Percentiles rank a stretch among this genome's conserved stretches.
These are phyloP conservation scores for Hucho hucho DNA, from an alignment of 2,113 vertebrate genomes.

Conservation along the genomic window DNA sequence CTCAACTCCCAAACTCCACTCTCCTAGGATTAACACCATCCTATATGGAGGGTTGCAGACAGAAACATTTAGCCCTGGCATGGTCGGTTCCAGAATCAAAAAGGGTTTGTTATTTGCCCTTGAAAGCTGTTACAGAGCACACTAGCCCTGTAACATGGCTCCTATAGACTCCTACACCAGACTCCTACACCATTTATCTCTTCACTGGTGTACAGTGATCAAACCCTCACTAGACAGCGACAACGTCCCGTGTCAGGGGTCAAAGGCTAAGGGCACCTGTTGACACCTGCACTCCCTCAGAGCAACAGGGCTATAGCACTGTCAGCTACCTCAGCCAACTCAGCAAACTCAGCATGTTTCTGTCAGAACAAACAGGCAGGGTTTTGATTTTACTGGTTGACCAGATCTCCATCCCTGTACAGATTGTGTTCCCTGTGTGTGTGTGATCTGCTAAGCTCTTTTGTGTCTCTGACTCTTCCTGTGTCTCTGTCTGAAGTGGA, in stretches of 20 bases:
- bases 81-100: neutral
- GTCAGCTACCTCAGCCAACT: slow-evolving; percentile 8
- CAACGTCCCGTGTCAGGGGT: slow-evolving; percentile 37
- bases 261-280: slow-evolving; percentile 37
- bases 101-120: neutral
- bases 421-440: too few species aligned
- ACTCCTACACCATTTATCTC: slow-evolving; percentile 11
- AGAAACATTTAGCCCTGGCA: neutral
- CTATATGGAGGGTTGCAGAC: neutral
- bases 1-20: neutral
- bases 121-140: neutral
- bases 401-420: neutral
- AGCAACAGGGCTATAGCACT: slow-evolving; percentile 39
- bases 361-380: too few species aligned
- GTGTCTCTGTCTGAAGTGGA: slow-evolving; percentile 36
- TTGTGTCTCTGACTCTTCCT: slow-evolving; percentile 15
- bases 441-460: too few species aligned
- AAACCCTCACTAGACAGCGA: slow-evolving; percentile 23
- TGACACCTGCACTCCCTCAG: slow-evolving; percentile 43
- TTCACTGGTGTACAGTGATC: slow-evolving; percentile 4
- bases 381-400: neutral
- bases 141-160: slow-evolving; percentile 6
- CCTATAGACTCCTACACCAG: slow-evolving; percentile 15
- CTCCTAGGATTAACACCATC: neutral
- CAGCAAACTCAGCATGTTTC: neutral